Conservation (phyloP, 2,888 invertebrate species). For the Drosophila neonasuta region DNA sequence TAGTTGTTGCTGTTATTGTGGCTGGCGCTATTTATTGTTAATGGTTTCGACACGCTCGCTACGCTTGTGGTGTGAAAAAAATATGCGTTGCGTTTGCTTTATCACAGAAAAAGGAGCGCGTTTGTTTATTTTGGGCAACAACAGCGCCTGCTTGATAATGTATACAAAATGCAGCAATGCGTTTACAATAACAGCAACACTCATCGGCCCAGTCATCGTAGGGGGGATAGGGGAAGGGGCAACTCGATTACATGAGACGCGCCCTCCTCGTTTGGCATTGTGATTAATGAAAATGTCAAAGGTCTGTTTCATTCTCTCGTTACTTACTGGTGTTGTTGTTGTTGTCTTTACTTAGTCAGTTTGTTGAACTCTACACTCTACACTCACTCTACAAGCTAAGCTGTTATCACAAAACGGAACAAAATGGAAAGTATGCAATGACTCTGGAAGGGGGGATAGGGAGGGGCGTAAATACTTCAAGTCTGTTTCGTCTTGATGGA, state of each 20-base stretch:
- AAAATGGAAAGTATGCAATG: slow-evolving; percentile 65
- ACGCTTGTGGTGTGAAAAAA: slow-evolving; percentile 70
- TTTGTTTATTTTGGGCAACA: slow-evolving; percentile 66
- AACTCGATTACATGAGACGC: slow-evolving; percentile 37
- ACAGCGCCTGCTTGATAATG: slow-evolving; percentile 58
- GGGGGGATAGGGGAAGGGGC: slow-evolving; percentile 10
- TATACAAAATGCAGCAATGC: slow-evolving; percentile 64
- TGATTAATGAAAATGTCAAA: slow-evolving; percentile 77
- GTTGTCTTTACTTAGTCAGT: slow-evolving; percentile 38
- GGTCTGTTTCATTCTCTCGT: slow-evolving; percentile 39
- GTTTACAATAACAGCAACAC: slow-evolving; percentile 52
- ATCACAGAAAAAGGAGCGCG: slow-evolving; percentile 53
- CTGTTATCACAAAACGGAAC: slow-evolving; percentile 62
- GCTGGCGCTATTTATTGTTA: slow-evolving; percentile 55
- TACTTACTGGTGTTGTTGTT: background rate
- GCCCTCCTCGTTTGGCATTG: slow-evolving; percentile 46
- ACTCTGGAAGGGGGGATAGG: background rate
- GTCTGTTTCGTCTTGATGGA: slow-evolving; percentile 47
- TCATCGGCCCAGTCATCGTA: slow-evolving; percentile 17
- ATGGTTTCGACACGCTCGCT: slow-evolving; percentile 64
- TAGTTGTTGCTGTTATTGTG: slow-evolving; percentile 29
- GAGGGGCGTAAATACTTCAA: slow-evolving; percentile 8
- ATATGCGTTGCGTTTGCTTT: slow-evolving; percentile 75
- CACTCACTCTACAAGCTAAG: slow-evolving; percentile 8
- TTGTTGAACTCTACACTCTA: slow-evolving; percentile 65